phyloP scores from a whole-genome alignment of 2,797 vertebrate genomes.

The Lepidocolaptes lacrymiger region DNA sequence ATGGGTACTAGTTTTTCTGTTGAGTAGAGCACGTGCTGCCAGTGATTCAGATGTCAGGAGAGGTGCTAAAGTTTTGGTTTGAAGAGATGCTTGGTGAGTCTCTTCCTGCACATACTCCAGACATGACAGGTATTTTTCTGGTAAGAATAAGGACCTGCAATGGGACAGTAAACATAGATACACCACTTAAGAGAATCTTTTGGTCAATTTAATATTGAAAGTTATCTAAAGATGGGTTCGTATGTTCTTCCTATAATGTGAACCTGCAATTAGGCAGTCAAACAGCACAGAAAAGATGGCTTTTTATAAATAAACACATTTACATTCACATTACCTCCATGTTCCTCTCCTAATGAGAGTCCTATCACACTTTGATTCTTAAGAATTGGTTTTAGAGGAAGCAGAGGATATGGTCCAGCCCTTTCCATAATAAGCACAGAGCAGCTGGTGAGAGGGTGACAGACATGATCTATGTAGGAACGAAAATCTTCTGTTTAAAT shows the following conservation, averaged over 20 bases:
- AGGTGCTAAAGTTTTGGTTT: not conserved
- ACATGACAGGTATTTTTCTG: not conserved
- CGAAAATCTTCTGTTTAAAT: not conserved
- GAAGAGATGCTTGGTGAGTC: not conserved
- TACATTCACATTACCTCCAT: not conserved
- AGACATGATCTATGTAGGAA: not conserved
- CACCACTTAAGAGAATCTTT: not conserved
- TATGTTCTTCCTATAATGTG: not conserved
- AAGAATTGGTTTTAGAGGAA: not conserved
- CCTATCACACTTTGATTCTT: not conserved
- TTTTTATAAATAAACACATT: not conserved
- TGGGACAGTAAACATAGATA: not conserved
- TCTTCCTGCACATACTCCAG: not conserved
- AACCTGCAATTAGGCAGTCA: not conserved
- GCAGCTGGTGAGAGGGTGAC: not conserved
- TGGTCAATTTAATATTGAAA: not conserved
- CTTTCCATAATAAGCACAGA: not conserved
- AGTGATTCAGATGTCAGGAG: not conserved
- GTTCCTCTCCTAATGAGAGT: not conserved
- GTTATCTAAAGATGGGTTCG: not conserved
- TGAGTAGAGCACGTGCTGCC: not conserved
- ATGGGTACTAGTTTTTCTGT: not conserved
- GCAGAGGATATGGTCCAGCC: not conserved
- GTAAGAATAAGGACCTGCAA: not conserved
- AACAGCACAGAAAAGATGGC: not conserved